phyloP scores from a whole-genome alignment of 2,888 invertebrate genomes.

The Chesias legatella region DNA sequence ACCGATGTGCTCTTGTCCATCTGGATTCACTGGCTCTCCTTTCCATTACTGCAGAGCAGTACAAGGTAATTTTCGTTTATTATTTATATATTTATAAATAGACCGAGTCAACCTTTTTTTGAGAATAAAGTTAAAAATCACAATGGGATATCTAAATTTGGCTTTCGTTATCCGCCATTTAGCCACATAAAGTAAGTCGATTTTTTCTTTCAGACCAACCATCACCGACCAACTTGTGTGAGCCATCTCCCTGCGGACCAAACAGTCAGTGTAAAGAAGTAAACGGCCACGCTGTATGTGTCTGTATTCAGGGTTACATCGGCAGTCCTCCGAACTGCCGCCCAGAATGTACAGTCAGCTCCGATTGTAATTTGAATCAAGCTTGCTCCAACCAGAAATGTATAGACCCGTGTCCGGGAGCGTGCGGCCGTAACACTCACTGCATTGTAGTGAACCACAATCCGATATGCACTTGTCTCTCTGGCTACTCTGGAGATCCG shows the following conservation, averaged over 20 bases:
- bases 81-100: no score
- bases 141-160: no score
- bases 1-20: slow-evolving; percentile 84
- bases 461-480: slow-evolving; percentile 83
- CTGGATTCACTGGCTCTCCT: slow-evolving; percentile 83
- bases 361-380: slow-evolving; percentile 84
- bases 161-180: no score
- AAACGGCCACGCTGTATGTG: slow-evolving; percentile 85
- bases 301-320: slow-evolving; percentile 84
- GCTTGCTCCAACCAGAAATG: slow-evolving; percentile 90
- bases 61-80: slow-evolving; percentile 41
- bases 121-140: no score
- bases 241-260: slow-evolving; percentile 83
- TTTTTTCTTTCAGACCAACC: slow-evolving; percentile 44
- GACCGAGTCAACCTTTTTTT: no score
- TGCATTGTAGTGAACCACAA: slow-evolving; percentile 84
- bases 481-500: slow-evolving; percentile 86
- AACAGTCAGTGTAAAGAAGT: slow-evolving; percentile 86
- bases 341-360: slow-evolving; percentile 88
- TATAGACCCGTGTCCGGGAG: slow-evolving; percentile 86
- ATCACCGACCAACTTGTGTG: slow-evolving; percentile 50
- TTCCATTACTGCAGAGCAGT: slow-evolving; percentile 78
- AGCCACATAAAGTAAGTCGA: slow-evolving; percentile 5
- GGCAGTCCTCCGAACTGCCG: slow-evolving; percentile 88
- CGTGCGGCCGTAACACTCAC: slow-evolving; percentile 83